Percentiles rank a stretch among this genome's conserved stretches.
Conservation (phyloP, 2,888 invertebrate species). For the Mongoloraphidia duomilia region DNA sequence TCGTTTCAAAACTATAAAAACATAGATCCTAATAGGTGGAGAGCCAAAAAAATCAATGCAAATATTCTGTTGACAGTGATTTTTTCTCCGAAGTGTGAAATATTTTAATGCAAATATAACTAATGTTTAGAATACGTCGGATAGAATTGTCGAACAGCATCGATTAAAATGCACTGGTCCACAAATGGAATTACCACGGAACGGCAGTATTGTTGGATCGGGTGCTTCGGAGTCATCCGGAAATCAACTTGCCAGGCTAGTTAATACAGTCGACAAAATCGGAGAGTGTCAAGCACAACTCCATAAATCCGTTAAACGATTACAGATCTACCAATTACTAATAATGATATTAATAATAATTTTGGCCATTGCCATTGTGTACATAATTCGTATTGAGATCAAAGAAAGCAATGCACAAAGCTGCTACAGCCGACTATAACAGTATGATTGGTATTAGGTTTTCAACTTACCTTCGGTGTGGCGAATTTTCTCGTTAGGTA, state of each 20-base stretch:
- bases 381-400: too few species aligned
- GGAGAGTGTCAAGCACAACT: slow-evolving; percentile 32
- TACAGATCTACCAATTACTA: slow-evolving; percentile 35
- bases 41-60: too few species aligned
- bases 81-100: too few species aligned
- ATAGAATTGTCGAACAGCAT: slow-evolving; percentile 53
- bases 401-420: too few species aligned
- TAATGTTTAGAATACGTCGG: slow-evolving; percentile 28
- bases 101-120: too few species aligned
- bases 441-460: too few species aligned
- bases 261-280: slow-evolving; percentile 25
- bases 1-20: too few species aligned
- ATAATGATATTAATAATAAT: slow-evolving; percentile 34
- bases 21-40: too few species aligned
- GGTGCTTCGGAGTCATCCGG: slow-evolving; percentile 14
- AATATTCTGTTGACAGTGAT: too few species aligned
- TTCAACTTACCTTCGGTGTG: too few species aligned
- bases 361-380: slow-evolving; percentile 18
- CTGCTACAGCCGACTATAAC: too few species aligned
- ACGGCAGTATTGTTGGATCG: slow-evolving; percentile 20
- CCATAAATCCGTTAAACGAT: slow-evolving; percentile 32
- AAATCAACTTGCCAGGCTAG: slow-evolving; percentile 20
- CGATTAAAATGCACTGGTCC: slow-evolving; percentile 53
- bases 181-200: slow-evolving; percentile 22
- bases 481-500: too few species aligned